phyloP scores from a whole-genome alignment of 2,888 invertebrate genomes.

The Temnothorax ravouxi region DNA sequence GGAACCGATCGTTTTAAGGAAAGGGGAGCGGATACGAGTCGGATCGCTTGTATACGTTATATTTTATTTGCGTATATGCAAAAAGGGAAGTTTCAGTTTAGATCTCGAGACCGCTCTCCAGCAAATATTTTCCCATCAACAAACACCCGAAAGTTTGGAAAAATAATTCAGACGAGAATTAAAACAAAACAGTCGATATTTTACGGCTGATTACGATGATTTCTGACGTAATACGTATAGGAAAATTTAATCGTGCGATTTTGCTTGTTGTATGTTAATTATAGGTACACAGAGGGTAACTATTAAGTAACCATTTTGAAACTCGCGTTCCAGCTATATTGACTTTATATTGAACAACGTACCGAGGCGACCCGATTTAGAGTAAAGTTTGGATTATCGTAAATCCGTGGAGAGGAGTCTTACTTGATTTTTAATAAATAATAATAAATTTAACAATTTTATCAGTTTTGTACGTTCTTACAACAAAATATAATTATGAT shows the following conservation, averaged over 20 bases:
- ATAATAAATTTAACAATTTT: conserved; percentile 24
- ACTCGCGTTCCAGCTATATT: conserved; percentile 15
- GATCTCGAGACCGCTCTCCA: neutral
- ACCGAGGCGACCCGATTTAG: neutral
- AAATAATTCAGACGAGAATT: neutral
- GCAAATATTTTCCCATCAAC: conserved; percentile 8
- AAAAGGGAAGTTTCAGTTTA: neutral
- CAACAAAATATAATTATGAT: neutral
- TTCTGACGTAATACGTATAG: neutral
- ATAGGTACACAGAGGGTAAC: neutral
- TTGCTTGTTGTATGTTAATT: conserved; percentile 23
- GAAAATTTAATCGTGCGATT: neutral
- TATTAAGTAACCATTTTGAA: conserved; percentile 38
- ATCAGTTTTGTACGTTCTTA: neutral
- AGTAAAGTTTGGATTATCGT: neutral
- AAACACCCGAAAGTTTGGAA: neutral
- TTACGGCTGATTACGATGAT: neutral
- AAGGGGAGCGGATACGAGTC: neutral
- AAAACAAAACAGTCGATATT: neutral
- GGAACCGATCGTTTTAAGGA: conserved; percentile 19
- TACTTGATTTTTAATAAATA: conserved; percentile 23
- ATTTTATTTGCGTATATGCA: neutral
- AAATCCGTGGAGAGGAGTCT: neutral
- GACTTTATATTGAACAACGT: conserved; percentile 35
- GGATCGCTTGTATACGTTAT: neutral